Evolutionary conservation across 2,113 vertebrate genomes (phyloP), one percentile per base, ranked within the genome.

Genomic region (Argyrosomus japonicus): DNA sequence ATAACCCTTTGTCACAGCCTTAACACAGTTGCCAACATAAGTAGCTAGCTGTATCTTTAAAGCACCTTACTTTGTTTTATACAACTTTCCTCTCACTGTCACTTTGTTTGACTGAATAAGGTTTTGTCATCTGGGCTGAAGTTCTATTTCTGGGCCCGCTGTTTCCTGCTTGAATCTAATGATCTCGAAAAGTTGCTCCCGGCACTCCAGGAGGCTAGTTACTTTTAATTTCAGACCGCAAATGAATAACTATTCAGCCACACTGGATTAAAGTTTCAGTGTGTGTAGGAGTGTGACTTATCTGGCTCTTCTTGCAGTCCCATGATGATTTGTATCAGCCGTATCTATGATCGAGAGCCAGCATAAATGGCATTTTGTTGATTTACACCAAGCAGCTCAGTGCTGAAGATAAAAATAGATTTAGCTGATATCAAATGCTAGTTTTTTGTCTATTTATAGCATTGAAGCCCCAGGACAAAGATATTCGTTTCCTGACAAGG

Each of bases 381-480:
- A 71, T 70, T 78, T 63, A 50, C 18, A 77, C 43, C 73, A 80
- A 80, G 0, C 18, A 40, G 77, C 56, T 48, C 54, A 75, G 19
- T 19, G 48, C 58, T 23, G 6, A 56, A 36, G 77, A 58, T 81
- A 86, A 81, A 91, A 87, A 85, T 79, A 89, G 74, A 72, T 69
- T 43, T 54, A 5, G 75, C 77, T 85, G 8, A 81, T 87, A 50
- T 32, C 23, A 67, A 15, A 57, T 67, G 21, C 65, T 70, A 65
- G 15, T 36, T 57, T 81, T 81, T 75, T 56, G 50, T 65, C 71
- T 90, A 90, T 92, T 91, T 91, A 75, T 91, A 88, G 81, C 21
- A 23, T 25, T 50, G 50, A 83, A 77, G 68, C 56, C 62, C 15
- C 2, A 43, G 5, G 48, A 68, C 23, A 68, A 45, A 43, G 12